Evolutionary conservation across 2,797 vertebrate species (phyloP).

Genomic region (Gymnoscopelus microlampas): DNA sequence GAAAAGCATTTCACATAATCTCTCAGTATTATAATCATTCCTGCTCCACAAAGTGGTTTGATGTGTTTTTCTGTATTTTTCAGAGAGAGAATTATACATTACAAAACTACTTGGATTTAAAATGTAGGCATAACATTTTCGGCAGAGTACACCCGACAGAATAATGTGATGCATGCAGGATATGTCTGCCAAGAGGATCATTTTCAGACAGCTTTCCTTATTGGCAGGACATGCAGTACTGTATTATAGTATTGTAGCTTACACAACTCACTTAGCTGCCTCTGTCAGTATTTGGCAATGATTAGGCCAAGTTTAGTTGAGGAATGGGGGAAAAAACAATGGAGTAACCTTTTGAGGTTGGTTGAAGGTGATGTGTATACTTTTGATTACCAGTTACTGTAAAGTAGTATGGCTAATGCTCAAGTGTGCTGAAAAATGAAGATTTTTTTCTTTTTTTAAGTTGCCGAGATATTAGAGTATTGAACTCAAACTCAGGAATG

Average conservation of each 20-base stretch:
- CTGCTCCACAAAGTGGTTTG: slow-evolving; percentile 6
- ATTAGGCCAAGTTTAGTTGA: neutral
- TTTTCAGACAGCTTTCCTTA: slow-evolving; percentile 23
- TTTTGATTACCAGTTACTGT: slow-evolving; percentile 12
- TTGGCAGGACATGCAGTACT: slow-evolving; percentile 6
- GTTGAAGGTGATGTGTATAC: neutral
- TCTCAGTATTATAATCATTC: slow-evolving; percentile 20
- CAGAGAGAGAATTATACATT: slow-evolving; percentile 11
- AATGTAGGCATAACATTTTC: slow-evolving; percentile 11
- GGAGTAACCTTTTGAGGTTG: slow-evolving; percentile 14
- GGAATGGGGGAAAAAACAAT: slow-evolving; percentile 15
- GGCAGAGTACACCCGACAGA: slow-evolving; percentile 16
- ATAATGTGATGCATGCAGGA: slow-evolving; percentile 22
- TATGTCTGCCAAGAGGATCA: slow-evolving; percentile 49
- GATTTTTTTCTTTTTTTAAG: slow-evolving; percentile 10
- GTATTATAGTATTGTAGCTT: slow-evolving; percentile 33
- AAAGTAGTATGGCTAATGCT: slow-evolving; percentile 10
- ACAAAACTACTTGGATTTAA: neutral
- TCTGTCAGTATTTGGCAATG: slow-evolving; percentile 40
- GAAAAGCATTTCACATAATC: slow-evolving; percentile 9
- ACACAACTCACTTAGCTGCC: slow-evolving; percentile 61
- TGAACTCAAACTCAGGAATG: slow-evolving; percentile 9
- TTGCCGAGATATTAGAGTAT: neutral
- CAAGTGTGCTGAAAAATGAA: neutral
- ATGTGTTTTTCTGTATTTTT: neutral